These are phyloP conservation scores for Galaxias olidus DNA, from an alignment of 2,797 vertebrate species.

Conservation along the genomic window DNA sequence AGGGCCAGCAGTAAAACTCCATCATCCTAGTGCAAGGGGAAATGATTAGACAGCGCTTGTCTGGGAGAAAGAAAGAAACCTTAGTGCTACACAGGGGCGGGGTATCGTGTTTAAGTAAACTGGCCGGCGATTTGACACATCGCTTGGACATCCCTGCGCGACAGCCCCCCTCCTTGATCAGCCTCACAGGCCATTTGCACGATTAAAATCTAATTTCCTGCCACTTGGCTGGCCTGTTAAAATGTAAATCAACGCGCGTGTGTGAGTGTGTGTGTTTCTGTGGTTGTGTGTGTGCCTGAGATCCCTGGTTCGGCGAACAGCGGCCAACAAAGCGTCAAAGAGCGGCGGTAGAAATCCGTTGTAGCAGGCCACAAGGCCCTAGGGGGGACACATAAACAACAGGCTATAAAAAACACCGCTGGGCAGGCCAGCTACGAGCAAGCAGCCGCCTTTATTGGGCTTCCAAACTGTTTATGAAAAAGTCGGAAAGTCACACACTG, in stretches of 20 bases:
- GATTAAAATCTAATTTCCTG: conserved; percentile 52
- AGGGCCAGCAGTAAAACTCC: conserved; percentile 45
- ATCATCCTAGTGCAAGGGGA: conserved; percentile 43
- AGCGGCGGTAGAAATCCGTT: conserved; percentile 3
- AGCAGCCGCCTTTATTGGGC: conserved; percentile 34
- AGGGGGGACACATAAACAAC: neutral
- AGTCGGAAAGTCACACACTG: conserved; percentile 20
- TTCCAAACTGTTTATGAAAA: conserved; percentile 39
- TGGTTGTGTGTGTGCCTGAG: conserved; percentile 8
- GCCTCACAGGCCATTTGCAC: conserved; percentile 32
- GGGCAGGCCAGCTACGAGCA: conserved; percentile 22
- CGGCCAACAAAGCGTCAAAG: conserved; percentile 35
- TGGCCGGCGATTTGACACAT: conserved; percentile 21
- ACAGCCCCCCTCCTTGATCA: conserved; percentile 26
- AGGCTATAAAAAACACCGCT: conserved; percentile 18
- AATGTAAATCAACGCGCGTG: conserved; percentile 23
- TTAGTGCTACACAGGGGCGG: conserved; percentile 21
- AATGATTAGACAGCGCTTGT: conserved; percentile 50
- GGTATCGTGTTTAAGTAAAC: conserved; percentile 30
- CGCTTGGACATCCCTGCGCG: conserved; percentile 3
- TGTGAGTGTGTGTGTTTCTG: conserved; percentile 10
- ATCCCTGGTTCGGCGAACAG: conserved; percentile 1
- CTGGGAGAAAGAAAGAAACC: conserved; percentile 38
- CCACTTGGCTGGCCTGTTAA: conserved; percentile 24
- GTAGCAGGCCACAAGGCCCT: neutral